These are phyloP conservation scores for Stenopsyche tienmushanensis DNA, from an alignment of 1,140 invertebrate species.

Conservation along the genomic window DNA sequence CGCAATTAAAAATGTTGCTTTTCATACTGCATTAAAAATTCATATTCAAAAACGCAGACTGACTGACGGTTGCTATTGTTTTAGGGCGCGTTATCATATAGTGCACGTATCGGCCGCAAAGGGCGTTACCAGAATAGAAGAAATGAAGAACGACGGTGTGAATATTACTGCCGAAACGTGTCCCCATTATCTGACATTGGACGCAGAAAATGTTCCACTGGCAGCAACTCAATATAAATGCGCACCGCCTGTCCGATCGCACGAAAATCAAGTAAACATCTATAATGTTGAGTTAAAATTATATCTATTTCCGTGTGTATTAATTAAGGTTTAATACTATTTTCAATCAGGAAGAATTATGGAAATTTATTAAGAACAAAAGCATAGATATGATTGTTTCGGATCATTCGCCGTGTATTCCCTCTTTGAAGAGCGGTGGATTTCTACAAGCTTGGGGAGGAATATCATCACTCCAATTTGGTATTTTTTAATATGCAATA, in stretches of 20 bases:
- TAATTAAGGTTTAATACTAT: too few species aligned
- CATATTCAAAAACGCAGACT: too few species aligned
- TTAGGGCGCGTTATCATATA: slow-evolving; percentile 66
- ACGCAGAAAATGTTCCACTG: slow-evolving; percentile 62
- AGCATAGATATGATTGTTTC: slow-evolving; percentile 68
- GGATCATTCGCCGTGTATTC: slow-evolving; percentile 73
- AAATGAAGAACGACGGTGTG: slow-evolving; percentile 50
- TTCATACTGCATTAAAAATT: too few species aligned
- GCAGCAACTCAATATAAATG: slow-evolving; percentile 70
- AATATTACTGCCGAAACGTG: slow-evolving; percentile 70
- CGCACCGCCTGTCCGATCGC: slow-evolving; percentile 67
- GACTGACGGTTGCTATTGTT: slow-evolving; percentile 33
- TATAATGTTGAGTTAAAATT: too few species aligned
- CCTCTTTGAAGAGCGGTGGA: slow-evolving; percentile 63
- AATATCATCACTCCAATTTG: slow-evolving; percentile 72
- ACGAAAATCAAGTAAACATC: slow-evolving; percentile 57
- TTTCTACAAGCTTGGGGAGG: slow-evolving; percentile 73
- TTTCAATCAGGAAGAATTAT: slow-evolving; percentile 58
- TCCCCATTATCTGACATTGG: slow-evolving; percentile 69
- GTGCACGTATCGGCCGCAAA: slow-evolving; percentile 69
- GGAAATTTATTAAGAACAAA: slow-evolving; percentile 60
- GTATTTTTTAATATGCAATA: too few species aligned
- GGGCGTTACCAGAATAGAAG: slow-evolving; percentile 54
- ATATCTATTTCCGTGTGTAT: too few species aligned
- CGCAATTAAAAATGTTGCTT: too few species aligned